Base-by-base conservation (phyloP, 2,888 invertebrate genomes). In the Notodonta dromedarius region DNA sequence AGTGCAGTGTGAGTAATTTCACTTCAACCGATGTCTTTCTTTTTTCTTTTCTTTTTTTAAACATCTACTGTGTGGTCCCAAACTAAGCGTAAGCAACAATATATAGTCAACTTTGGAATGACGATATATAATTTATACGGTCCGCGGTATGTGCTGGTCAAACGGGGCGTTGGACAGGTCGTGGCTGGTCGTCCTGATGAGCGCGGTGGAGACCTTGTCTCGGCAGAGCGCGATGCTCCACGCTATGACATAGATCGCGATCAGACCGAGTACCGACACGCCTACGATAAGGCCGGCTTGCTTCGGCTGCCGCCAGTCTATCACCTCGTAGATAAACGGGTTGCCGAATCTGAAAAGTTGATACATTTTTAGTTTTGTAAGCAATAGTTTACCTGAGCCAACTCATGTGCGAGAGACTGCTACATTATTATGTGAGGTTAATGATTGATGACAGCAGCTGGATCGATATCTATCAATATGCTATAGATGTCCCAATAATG, bases 271-370 rank as follows among this genome's bases (percentile, higher is more conserved):
- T 9, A 79, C 67, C 0, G 90, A 73, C 4, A 79, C 77, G 0
- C 67, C 83, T 6, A 88, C 80, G 24, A 91, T 93, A 42, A 94
- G 85, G 40, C 94, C 86, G 0, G 96, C 94, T 56, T 91, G 93
- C n/a, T 89, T 88, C 0, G 96, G 95, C 62, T 95, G 94, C 54
- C 94, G 91, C 97, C 97, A 98, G 87, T 97, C 95, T 68, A 98
- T 88, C 64, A 97, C 94, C 62, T 95, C 94, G 88, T 98, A 98
- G 75, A 98, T 96, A 80, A 93, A 96, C 14, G 94, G 94, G 65
- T 94, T 87, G 24, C 96, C 96, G 62, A 94, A 89, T 69, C 96
- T 82, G 74, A 32, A 73, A 77, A 62, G 46, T 6, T n/a, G 46
- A n/a, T 46, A n/a, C 0, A 46, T 46, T 46, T 7, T 35, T 35